Base-by-base conservation (phyloP, 2,797 vertebrate genomes). In the Bovichtus variegatus region DNA sequence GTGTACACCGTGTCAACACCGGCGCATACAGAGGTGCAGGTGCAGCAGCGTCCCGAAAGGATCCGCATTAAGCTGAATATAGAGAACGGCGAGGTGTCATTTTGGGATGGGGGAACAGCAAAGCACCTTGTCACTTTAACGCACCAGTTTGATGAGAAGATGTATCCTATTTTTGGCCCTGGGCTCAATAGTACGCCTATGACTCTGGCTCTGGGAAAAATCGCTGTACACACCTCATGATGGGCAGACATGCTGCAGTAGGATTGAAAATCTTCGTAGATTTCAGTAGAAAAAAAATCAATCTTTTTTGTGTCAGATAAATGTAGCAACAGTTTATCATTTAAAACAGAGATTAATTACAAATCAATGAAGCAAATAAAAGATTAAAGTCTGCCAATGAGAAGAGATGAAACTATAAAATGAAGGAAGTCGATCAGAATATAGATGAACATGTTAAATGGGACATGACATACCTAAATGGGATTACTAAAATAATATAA, bases 11-110 rank as follows among this genome's bases (percentile, higher is more conserved):
- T 77, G n/a, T 73, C 88, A 5, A 92, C 90, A 31, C 57, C 80
- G 1, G 88, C 94, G 16, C 93, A 93, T 13, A 90, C 76, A 0
- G 62, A 71, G 69, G 63, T 96, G 34, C 54, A 54, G n/a, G 58
- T 95, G 82, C 80, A 91, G 54, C 83, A 84, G 44, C 85, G 89
- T 27, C 94, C 93, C 0, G 93, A 94, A 74, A 94, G 12, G 53
- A 92, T 96, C 68, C 87, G 95, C 15, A 64, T 96, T 46, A 95
- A 94, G 82, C 84, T 96, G 4, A 92, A 96, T 63, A 88, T 95
- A 16, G 94, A 96, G 2, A 93, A 92, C 43, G 95, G 93, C 55
- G 93, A 95, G 79, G 93, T 96, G 71, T 95, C 95, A 3, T 96
- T 96, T 76, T 96, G 93, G 92, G 93, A 96, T 64, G 89, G 76